Percentiles rank a stretch among this genome's conserved stretches.
phyloP scores from a whole-genome alignment of 2,113 vertebrate genomes.

The Myrmecobius fasciatus region DNA sequence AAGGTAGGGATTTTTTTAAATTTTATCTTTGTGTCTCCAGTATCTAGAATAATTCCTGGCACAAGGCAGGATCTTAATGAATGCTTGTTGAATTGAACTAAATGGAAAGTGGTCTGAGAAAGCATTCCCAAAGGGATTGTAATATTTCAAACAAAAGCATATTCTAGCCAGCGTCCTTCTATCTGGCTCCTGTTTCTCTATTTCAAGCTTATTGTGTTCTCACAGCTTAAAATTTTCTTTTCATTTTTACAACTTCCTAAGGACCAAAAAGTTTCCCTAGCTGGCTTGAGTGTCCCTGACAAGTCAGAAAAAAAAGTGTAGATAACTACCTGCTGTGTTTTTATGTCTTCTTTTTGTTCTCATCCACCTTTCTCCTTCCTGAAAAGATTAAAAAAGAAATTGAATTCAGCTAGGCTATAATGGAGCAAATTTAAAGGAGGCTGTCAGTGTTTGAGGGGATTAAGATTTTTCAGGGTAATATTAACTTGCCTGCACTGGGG shows the following conservation, averaged over 20 bases:
- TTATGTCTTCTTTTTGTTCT: background rate
- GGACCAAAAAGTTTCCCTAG: background rate
- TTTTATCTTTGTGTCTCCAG: background rate
- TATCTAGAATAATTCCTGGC: background rate
- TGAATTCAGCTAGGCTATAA: slow-evolving; percentile 36
- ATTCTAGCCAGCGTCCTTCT: background rate
- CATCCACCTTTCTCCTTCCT: background rate
- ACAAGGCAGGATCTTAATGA: background rate
- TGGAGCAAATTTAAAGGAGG: slow-evolving; percentile 9
- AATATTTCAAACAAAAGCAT: background rate
- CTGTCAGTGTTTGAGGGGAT: slow-evolving; percentile 39
- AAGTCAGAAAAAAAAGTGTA: background rate
- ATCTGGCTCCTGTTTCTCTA: background rate
- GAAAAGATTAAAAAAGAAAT: slow-evolving; percentile 60
- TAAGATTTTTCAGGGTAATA: slow-evolving; percentile 26
- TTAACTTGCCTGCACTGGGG: background rate
- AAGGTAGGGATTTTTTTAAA: background rate
- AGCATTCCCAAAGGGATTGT: background rate
- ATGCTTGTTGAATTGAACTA: background rate
- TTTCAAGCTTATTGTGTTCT: background rate
- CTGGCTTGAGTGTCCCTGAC: background rate
- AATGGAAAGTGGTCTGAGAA: background rate
- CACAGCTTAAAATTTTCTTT: background rate
- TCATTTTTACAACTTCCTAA: background rate
- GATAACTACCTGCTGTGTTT: background rate